phyloP scores from a whole-genome alignment of 2,888 invertebrate genomes.

The Congeria kusceri region DNA sequence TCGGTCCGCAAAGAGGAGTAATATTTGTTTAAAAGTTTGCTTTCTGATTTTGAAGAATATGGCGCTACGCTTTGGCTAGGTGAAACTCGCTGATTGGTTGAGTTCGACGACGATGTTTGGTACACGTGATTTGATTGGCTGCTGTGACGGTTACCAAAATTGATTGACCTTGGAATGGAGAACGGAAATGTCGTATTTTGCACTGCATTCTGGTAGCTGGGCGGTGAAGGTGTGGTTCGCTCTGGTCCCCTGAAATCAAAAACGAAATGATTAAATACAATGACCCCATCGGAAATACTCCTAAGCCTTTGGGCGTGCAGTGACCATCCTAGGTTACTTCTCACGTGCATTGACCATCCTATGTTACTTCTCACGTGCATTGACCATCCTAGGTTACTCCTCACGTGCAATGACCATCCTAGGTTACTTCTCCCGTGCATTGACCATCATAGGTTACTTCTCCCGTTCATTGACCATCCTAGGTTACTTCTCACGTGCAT shows the following conservation, averaged over 20 bases:
- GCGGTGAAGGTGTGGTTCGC: constrained; percentile 39
- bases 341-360: neutral
- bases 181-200: constrained; percentile 25
- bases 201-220: constrained; percentile 25
- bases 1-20: too few relatives aligned
- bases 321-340: constrained; percentile 9
- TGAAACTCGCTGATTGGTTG: constrained; percentile 1
- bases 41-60: too few relatives aligned
- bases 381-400: neutral
- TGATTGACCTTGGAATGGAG: constrained; percentile 22
- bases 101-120: neutral
- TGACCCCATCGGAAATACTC: too few relatives aligned
- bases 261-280: too few relatives aligned
- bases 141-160: neutral
- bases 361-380: neutral
- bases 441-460: too few relatives aligned
- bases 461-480: too few relatives aligned
- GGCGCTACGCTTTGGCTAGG: constrained; percentile 2
- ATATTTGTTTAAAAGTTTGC: too few relatives aligned
- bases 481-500: too few relatives aligned
- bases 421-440: too few relatives aligned
- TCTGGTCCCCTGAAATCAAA: constrained; percentile 32
- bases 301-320: too few relatives aligned
- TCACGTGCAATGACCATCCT: too few relatives aligned
- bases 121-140: constrained; percentile 8